A percentile compares a stretch with the other conserved stretches of the same genome.
Evolutionary conservation across 2,888 invertebrate genomes (phyloP).

Genomic region (Troides oblongomaculatus): DNA sequence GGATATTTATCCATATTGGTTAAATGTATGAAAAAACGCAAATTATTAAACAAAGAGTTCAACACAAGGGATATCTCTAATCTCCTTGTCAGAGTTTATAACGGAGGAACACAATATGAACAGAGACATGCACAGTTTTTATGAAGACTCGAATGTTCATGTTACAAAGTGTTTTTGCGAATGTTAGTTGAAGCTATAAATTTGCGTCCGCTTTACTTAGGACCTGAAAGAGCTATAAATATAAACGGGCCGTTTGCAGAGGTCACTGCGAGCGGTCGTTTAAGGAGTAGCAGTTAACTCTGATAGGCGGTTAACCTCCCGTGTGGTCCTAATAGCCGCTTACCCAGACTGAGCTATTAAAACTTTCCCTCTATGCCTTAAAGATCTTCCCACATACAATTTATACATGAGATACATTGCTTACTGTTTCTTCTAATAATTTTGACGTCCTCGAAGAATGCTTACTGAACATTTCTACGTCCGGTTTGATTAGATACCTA

Average conservation of each 20-base stretch:
- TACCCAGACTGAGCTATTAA: neutral
- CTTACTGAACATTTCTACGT: too few relatives aligned
- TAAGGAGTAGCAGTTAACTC: conserved; percentile 11
- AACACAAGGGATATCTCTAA: too few relatives aligned
- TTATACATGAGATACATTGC: neutral
- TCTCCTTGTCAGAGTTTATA: too few relatives aligned
- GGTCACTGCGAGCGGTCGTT: conserved; percentile 17
- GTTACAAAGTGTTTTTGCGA: neutral
- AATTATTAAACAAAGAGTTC: too few relatives aligned
- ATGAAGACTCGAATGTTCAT: too few relatives aligned
- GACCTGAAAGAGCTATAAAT: conserved; percentile 7
- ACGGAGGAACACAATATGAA: too few relatives aligned
- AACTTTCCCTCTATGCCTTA: conserved; percentile 7
- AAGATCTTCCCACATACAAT: neutral
- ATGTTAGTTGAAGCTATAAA: conserved; percentile 6
- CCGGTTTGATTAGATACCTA: too few relatives aligned
- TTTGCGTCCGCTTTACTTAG: conserved; percentile 1
- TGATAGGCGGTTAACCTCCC: conserved; percentile 12
- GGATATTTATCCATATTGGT: too few relatives aligned
- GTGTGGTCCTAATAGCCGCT: neutral
- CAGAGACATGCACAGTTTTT: too few relatives aligned
- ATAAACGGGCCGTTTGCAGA: conserved; percentile 7
- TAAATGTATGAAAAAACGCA: too few relatives aligned
- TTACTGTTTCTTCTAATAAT: too few relatives aligned
- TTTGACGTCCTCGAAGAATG: too few relatives aligned